Percentiles rank a stretch among this genome's conserved stretches.
Conservation (phyloP, 2,888 invertebrate species). For the Spodoptera littoralis region DNA sequence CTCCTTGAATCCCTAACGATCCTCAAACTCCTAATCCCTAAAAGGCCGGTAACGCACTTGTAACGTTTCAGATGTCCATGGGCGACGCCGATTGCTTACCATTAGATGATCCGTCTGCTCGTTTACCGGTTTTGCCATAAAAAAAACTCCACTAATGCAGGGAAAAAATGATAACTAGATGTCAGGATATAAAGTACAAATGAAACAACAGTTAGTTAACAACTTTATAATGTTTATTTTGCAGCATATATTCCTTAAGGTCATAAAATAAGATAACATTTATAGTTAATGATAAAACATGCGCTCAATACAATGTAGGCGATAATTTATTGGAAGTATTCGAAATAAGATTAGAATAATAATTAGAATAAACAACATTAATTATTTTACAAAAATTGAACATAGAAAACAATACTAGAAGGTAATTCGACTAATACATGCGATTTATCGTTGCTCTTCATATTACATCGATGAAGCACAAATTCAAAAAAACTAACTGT, state of each 20-base stretch:
- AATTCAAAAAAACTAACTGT: constrained; percentile 37
- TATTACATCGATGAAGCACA: constrained; percentile 39
- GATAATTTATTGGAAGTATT: constrained; percentile 31
- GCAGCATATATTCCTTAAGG: constrained; percentile 55
- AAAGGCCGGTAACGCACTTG: no score
- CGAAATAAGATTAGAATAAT: constrained; percentile 18
- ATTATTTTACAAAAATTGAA: constrained; percentile 42
- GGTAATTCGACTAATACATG: constrained; percentile 34
- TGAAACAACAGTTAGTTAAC: constrained; percentile 23
- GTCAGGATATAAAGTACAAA: no score
- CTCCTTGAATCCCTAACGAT: no score
- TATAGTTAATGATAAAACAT: constrained; percentile 54
- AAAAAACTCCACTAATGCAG: no score
- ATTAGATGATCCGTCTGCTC: no score
- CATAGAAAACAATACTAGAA: constrained; percentile 42
- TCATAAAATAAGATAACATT: constrained; percentile 56
- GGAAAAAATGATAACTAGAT: no score
- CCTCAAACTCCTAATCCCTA: no score
- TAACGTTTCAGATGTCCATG: no score
- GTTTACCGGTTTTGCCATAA: no score
- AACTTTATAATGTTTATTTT: constrained; percentile 60
- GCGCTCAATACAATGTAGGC: constrained; percentile 43
- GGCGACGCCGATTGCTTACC: no score
- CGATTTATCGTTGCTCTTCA: constrained; percentile 36
- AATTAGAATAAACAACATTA: constrained; percentile 8